phyloP scores from a whole-genome alignment of 2,113 vertebrate species.

The Strigops habroptila region DNA sequence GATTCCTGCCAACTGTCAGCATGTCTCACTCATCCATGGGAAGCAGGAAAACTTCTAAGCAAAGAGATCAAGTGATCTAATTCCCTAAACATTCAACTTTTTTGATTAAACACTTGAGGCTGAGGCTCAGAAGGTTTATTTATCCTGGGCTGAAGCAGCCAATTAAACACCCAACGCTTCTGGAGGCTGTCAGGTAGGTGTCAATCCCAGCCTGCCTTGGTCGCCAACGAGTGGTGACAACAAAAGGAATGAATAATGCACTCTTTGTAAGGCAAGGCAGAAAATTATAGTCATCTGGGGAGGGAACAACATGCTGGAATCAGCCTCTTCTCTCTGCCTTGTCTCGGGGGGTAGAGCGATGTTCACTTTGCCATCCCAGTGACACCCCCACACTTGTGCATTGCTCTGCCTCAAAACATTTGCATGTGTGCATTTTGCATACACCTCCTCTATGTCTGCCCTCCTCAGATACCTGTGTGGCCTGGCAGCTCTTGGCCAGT shows the following conservation, averaged over 20 bases:
- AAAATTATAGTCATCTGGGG: not conserved
- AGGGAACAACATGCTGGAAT: not conserved
- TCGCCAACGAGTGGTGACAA: not conserved
- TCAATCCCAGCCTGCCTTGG: not conserved
- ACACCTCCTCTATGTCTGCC: not conserved
- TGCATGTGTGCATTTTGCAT: not conserved
- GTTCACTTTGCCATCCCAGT: not conserved
- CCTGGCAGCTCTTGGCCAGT: not conserved
- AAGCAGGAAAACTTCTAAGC: conserved; percentile 3
- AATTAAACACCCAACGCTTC: not conserved
- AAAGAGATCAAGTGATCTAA: not conserved
- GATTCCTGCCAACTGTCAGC: not conserved
- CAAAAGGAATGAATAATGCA: not conserved
- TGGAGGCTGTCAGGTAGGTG: not conserved
- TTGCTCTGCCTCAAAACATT: not conserved
- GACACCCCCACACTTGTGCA: rapidly evolving
- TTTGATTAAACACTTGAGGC: not conserved
- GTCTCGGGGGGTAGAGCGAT: not conserved
- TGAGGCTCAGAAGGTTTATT: not conserved
- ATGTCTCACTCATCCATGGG: not conserved
- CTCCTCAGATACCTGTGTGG: not conserved
- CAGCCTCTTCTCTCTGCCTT: not conserved
- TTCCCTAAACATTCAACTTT: not conserved
- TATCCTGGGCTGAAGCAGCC: not conserved
- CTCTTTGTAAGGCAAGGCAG: not conserved